These are phyloP conservation scores for Macaca mulatta DNA, from an alignment of 2,113 vertebrate species.

Conservation along the genomic window DNA sequence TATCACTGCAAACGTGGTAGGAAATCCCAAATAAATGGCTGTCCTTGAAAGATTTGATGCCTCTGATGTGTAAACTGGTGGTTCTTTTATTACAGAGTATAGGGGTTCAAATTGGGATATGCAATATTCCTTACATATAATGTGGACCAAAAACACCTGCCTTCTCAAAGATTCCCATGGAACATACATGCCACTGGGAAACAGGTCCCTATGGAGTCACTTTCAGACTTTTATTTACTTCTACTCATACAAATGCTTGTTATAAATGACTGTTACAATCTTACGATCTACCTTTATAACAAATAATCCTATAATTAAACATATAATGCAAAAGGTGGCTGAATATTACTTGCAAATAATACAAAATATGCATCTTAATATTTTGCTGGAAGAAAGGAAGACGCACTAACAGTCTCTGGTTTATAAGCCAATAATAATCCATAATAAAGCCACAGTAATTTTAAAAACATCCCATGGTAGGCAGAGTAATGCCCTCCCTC, in stretches of 20 bases:
- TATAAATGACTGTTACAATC: background rate
- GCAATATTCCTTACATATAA: background rate
- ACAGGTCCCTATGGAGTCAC: background rate
- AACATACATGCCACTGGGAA: background rate
- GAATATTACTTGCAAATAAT: background rate
- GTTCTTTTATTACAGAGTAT: background rate
- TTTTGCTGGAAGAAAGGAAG: conserved; percentile 18
- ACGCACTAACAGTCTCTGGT: background rate
- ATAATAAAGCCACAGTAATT: background rate
- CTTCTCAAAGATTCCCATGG: background rate
- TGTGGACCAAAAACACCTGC: background rate
- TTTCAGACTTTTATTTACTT: background rate
- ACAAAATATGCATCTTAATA: background rate
- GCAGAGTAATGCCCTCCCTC: background rate
- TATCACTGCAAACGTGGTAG: background rate
- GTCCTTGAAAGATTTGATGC: background rate
- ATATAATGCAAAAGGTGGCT: background rate
- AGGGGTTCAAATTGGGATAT: background rate
- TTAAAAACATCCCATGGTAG: background rate
- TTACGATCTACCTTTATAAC: background rate
- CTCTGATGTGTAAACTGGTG: background rate
- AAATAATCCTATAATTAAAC: background rate
- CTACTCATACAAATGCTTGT: background rate
- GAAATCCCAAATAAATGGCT: background rate
- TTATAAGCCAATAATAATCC: background rate